Conservation (phyloP, 2,797 vertebrate species). For the Microtus obscurus region DNA sequence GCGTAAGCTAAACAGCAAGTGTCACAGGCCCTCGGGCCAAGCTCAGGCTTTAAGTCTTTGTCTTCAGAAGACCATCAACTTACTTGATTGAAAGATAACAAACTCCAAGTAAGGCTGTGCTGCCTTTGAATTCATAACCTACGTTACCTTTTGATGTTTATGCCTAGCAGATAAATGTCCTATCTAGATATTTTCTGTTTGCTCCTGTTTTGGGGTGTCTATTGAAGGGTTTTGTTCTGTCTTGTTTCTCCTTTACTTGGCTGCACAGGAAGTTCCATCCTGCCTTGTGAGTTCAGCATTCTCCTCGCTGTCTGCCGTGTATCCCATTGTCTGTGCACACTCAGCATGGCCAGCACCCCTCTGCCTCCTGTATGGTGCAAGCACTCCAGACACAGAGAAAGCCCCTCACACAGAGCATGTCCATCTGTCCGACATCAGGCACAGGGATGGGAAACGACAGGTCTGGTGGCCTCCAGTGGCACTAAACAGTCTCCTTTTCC, state of each 20-base stretch:
- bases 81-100: conserved; percentile 30
- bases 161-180: conserved; percentile 61
- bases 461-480: neutral
- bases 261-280: conserved; percentile 82
- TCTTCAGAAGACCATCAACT: neutral
- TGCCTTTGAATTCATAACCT: conserved; percentile 35
- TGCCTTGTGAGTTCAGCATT: conserved; percentile 68
- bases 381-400: neutral
- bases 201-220: conserved; percentile 40
- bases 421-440: conserved; percentile 16
- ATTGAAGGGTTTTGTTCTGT: conserved; percentile 81
- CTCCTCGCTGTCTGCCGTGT: conserved; percentile 57
- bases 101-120: conserved; percentile 41
- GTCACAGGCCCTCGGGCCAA: neutral
- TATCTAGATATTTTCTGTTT: conserved; percentile 44
- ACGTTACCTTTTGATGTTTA: neutral
- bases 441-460: neutral
- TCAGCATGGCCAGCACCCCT: conserved; percentile 65
- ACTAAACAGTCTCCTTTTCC: conserved; percentile 57
- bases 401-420: conserved; percentile 68
- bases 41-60: conserved; percentile 41
- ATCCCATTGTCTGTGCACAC: conserved; percentile 69
- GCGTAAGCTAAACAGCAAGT: neutral
- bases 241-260: conserved; percentile 79
- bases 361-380: conserved; percentile 24